Conservation (phyloP, 2,797 vertebrate genomes). For the Smutsia gigantea region DNA sequence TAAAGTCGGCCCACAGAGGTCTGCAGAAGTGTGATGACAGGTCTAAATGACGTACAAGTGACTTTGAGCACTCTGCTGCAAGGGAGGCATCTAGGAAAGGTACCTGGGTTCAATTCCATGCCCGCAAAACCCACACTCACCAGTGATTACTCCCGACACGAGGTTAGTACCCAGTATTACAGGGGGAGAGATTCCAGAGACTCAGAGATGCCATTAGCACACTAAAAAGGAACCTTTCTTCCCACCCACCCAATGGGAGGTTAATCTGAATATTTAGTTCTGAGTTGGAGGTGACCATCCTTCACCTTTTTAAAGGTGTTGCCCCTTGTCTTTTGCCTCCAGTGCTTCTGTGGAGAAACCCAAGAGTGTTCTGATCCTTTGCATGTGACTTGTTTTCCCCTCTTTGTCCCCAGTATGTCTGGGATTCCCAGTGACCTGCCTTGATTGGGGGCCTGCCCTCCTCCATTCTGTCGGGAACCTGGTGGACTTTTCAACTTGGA, state of each 20-base stretch:
- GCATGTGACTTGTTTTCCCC: no score
- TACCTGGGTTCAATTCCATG: background rate
- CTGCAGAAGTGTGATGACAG: background rate
- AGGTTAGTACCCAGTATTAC: background rate
- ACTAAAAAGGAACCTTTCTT: rapidly evolving
- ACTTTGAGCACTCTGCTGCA: rapidly evolving
- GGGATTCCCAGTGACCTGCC: background rate
- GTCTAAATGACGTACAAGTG: rapidly evolving
- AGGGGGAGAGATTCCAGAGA: background rate
- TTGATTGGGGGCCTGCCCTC: no score
- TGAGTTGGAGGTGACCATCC: background rate
- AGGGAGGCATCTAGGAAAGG: no score
- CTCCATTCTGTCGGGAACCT: no score
- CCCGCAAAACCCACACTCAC: background rate
- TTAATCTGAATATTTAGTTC: background rate
- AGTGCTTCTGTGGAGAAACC: background rate
- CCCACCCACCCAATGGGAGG: rapidly evolving
- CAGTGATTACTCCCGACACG: no score
- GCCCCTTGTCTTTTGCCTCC: rapidly evolving
- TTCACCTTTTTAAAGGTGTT: background rate
- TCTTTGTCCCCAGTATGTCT: background rate
- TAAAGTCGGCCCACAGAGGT: rapidly evolving
- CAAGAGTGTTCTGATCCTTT: background rate
- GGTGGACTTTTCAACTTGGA: background rate
- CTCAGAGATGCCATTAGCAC: background rate